Conservation (phyloP, 2,113 vertebrate genomes). For the Podocnemis expansa region DNA sequence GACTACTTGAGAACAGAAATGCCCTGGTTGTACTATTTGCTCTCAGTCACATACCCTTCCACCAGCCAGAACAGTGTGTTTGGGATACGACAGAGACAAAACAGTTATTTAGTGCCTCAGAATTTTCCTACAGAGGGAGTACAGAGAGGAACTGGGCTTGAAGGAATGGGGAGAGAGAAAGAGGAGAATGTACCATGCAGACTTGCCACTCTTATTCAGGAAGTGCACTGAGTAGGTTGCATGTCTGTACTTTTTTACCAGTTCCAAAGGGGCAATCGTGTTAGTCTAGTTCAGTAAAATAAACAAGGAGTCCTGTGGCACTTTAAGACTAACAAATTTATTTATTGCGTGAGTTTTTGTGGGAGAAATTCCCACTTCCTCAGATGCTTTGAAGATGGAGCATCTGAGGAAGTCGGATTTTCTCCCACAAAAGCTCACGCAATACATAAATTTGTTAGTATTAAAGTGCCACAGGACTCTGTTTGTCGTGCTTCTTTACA, state of each 20-base stretch:
- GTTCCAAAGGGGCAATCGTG: too few relatives aligned
- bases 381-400: too few relatives aligned
- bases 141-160: background rate
- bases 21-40: background rate
- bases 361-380: too few relatives aligned
- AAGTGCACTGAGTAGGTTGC: background rate
- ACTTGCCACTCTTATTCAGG: background rate
- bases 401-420: too few relatives aligned
- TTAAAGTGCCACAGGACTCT: too few relatives aligned
- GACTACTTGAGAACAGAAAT: fast-evolving
- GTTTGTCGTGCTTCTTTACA: too few relatives aligned
- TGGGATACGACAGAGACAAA: background rate
- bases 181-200: fast-evolving
- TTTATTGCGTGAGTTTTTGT: too few relatives aligned
- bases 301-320: too few relatives aligned
- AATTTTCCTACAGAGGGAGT: background rate
- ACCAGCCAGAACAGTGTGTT: background rate
- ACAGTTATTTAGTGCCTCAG: background rate
- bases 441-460: too few relatives aligned
- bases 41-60: background rate
- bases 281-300: too few relatives aligned
- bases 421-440: too few relatives aligned
- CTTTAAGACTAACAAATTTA: too few relatives aligned
- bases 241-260: background rate
- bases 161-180: background rate